These are phyloP conservation scores for Melinaea marsaeus DNA, from an alignment of 2,888 invertebrate species.

Conservation along the genomic window DNA sequence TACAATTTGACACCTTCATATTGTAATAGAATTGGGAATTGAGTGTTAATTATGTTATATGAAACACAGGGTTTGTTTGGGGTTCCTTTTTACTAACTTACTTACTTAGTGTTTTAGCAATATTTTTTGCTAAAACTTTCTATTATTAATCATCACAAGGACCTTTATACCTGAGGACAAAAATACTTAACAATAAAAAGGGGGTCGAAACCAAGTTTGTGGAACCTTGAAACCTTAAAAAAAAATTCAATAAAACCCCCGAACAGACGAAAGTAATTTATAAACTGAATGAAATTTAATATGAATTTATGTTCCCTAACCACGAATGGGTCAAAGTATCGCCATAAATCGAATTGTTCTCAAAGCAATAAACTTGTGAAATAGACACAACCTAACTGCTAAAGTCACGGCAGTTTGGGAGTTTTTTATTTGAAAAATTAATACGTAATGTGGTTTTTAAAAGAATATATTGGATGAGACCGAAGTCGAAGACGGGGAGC, in stretches of 20 bases:
- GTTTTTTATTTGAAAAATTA: conserved; percentile 9
- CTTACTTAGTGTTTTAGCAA: too few species aligned
- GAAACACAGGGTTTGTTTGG: not conserved
- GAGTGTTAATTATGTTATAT: not conserved
- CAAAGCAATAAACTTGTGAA: conserved; percentile 6
- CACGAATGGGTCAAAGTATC: conserved; percentile 11
- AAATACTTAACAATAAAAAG: not conserved
- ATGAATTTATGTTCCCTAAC: conserved; percentile 7
- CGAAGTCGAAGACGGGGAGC: not conserved
- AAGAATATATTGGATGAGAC: not conserved
- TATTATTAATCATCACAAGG: too few species aligned
- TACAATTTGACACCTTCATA: conserved; percentile 20
- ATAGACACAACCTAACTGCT: conserved; percentile 9
- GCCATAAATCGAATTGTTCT: conserved; percentile 8
- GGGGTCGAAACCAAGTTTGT: not conserved
- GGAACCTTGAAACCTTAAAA: not conserved
- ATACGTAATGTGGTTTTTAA: conserved; percentile 8
- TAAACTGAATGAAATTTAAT: conserved; percentile 11
- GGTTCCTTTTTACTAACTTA: not conserved
- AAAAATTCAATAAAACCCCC: conserved; percentile 5
- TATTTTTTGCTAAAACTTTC: too few species aligned
- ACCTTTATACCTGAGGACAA: too few species aligned
- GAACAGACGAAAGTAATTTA: conserved; percentile 5
- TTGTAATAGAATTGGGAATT: conserved; percentile 19
- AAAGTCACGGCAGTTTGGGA: conserved; percentile 8